phyloP scores from a whole-genome alignment of 2,888 invertebrate genomes.

The Tiliacea citrago region DNA sequence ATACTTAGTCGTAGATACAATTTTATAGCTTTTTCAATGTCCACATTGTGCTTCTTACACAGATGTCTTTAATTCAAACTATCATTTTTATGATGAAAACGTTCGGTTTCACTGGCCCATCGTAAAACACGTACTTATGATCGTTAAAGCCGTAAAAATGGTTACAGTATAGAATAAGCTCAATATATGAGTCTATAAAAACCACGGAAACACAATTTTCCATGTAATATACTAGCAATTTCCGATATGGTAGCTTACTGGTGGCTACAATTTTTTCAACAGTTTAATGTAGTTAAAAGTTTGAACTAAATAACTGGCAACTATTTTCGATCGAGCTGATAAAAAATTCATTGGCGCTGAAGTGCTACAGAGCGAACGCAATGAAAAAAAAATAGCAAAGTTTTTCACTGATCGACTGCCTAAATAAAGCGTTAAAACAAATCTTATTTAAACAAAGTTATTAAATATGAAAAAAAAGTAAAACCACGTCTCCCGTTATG shows the following conservation, averaged over 20 bases:
- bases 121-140: conserved; percentile 86
- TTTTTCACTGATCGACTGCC: conserved; percentile 2
- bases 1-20: conserved; percentile 1
- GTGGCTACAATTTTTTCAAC: conserved; percentile 48
- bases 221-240: conserved; percentile 83
- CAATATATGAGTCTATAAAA: conserved; percentile 86
- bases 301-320: conserved; percentile 39
- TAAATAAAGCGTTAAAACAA: conserved; percentile 25
- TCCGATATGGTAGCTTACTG: conserved; percentile 76
- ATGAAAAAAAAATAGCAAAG: conserved; percentile 17
- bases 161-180: conserved; percentile 82
- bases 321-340: conserved; percentile 51
- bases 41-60: conserved; percentile 30
- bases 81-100: conserved; percentile 63
- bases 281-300: conserved; percentile 50
- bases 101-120: conserved; percentile 64
- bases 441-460: conserved; percentile 42
- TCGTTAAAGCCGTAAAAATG: conserved; percentile 84
- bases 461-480: conserved; percentile 33
- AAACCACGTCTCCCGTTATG: conserved; percentile 56
- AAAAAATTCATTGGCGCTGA: conserved; percentile 33
- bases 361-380: conserved; percentile 9
- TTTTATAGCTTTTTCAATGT: conserved; percentile 42
- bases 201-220: conserved; percentile 82
- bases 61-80: conserved; percentile 51